Evolutionary conservation across 2,888 invertebrate genomes (phyloP).

Genomic region (Cheilosia soror): DNA sequence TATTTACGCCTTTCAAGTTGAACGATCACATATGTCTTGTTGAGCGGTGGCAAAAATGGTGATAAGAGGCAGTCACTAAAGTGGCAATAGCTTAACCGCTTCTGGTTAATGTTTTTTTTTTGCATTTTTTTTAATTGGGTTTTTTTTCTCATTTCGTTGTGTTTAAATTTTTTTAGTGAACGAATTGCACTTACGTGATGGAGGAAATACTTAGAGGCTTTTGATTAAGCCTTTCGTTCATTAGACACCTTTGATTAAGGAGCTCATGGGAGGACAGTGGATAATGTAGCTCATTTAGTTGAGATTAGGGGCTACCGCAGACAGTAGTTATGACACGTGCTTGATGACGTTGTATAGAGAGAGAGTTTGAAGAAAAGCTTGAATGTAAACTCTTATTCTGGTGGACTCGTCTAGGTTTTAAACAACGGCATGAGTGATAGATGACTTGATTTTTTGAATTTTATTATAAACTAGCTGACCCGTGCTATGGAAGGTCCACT

Average conservation of each 20-base stretch:
- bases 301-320: conserved; percentile 16
- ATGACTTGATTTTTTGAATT: too few species aligned
- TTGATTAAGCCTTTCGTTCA: conserved; percentile 41
- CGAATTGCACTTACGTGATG: conserved; percentile 31
- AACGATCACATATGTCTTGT: conserved; percentile 51
- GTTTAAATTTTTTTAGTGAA: conserved; percentile 40
- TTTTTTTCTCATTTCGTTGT: conserved; percentile 25
- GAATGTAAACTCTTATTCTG: too few species aligned
- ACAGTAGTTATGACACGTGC: not conserved
- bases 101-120: conserved; percentile 33
- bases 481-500: too few species aligned
- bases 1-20: conserved; percentile 18
- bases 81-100: conserved; percentile 57
- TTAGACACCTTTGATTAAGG: conserved; percentile 51
- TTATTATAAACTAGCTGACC: too few species aligned
- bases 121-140: conserved; percentile 3
- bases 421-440: too few species aligned
- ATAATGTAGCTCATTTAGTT: conserved; percentile 24
- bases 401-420: too few species aligned
- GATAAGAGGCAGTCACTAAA: conserved; percentile 56
- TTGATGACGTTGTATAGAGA: not conserved
- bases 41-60: conserved; percentile 46
- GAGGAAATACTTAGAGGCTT: conserved; percentile 27
- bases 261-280: conserved; percentile 30
- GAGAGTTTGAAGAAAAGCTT: not conserved